Conservation (phyloP, 2,888 invertebrate species). For the Holacanthella duospinosa region DNA sequence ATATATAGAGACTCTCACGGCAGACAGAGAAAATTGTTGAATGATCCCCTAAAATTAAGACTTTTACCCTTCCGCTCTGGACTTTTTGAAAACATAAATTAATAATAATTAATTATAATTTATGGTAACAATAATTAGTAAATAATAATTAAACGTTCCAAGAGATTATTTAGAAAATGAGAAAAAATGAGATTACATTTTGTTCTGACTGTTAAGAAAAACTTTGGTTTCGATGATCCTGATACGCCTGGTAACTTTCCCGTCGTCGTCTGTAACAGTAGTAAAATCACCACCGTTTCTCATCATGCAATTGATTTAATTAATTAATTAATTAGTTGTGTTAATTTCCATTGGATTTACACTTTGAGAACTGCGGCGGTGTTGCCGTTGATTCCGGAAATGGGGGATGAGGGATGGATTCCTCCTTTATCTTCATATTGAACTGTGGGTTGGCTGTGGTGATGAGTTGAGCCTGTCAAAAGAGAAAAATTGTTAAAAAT, state of each 20-base stretch:
- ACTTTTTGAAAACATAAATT: too few relatives aligned
- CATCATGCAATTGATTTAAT: not conserved
- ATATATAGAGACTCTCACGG: too few relatives aligned
- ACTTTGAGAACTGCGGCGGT: slow-evolving; percentile 9
- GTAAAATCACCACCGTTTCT: not conserved
- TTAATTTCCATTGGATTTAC: not conserved
- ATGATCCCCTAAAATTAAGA: too few relatives aligned
- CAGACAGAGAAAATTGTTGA: too few relatives aligned
- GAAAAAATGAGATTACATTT: too few relatives aligned
- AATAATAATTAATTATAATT: too few relatives aligned
- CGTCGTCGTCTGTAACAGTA: not conserved
- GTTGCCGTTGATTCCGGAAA: slow-evolving; percentile 8
- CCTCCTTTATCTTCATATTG: slow-evolving; percentile 8
- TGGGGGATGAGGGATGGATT: not conserved
- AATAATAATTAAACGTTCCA: too few relatives aligned
- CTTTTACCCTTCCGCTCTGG: too few relatives aligned
- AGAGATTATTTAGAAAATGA: too few relatives aligned
- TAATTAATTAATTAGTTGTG: not conserved
- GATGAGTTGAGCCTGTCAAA: slow-evolving; percentile 8
- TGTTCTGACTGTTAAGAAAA: not conserved
- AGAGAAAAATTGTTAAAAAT: too few relatives aligned
- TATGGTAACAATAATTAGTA: too few relatives aligned
- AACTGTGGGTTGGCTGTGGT: slow-evolving; percentile 1
- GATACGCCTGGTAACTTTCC: slow-evolving; percentile 5
- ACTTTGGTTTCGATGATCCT: slow-evolving; percentile 10